Evolutionary conservation across 2,797 vertebrate genomes (phyloP).

Genomic region (Parotocinclus haroldoi): DNA sequence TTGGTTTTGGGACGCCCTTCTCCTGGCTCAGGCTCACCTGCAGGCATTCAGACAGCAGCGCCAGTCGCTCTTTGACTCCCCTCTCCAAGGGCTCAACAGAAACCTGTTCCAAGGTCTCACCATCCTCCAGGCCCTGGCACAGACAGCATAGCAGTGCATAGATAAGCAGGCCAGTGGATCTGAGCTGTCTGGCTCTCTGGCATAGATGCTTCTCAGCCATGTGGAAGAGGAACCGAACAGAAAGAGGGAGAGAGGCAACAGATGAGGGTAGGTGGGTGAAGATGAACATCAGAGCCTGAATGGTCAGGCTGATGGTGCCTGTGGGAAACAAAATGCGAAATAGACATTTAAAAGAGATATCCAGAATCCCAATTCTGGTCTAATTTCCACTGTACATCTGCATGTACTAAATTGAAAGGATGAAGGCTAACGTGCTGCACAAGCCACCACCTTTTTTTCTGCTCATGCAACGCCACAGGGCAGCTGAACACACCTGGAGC

Average conservation of each 20-base stretch:
- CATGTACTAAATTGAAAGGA: too few relatives aligned
- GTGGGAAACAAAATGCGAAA: slow-evolving; percentile 13
- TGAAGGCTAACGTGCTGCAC: too few relatives aligned
- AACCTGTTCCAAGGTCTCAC: slow-evolving; percentile 77
- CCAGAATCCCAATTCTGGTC: too few relatives aligned
- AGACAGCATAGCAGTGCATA: slow-evolving; percentile 84
- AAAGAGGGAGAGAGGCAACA: slow-evolving; percentile 85
- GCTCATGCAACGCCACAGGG: too few relatives aligned
- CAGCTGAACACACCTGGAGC: too few relatives aligned
- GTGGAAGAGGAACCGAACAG: slow-evolving; percentile 89
- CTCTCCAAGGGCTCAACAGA: slow-evolving; percentile 77
- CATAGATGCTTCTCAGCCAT: slow-evolving; percentile 86
- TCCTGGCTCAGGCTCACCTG: slow-evolving; percentile 78
- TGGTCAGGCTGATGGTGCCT: slow-evolving; percentile 76
- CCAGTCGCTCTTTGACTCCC: slow-evolving; percentile 79
- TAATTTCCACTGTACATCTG: too few relatives aligned
- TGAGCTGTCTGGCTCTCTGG: slow-evolving; percentile 80
- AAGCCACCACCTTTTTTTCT: too few relatives aligned
- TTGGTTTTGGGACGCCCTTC: slow-evolving; percentile 77
- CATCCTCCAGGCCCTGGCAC: slow-evolving; percentile 84
- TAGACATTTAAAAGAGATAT: too few relatives aligned
- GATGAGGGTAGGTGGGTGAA: slow-evolving; percentile 87
- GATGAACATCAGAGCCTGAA: slow-evolving; percentile 87
- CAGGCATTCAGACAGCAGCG: slow-evolving; percentile 83
- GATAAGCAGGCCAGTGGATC: slow-evolving; percentile 82